These are phyloP conservation scores for Montipora efflorescens DNA, from an alignment of 64 coral and sea anemone species.

Conservation along the genomic window DNA sequence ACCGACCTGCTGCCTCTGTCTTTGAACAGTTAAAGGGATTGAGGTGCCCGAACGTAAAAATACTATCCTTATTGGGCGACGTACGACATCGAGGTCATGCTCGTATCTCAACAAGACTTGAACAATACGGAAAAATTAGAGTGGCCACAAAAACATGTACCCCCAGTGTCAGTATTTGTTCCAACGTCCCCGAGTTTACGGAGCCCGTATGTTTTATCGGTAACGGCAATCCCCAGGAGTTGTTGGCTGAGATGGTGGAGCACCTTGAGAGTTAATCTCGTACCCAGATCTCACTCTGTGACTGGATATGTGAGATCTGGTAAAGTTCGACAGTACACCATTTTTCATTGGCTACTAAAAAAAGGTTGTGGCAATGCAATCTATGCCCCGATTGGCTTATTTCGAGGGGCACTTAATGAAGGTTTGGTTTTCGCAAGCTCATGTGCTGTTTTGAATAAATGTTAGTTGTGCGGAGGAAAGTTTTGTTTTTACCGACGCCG, in stretches of 20 bases:
- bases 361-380: no score
- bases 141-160: slow-evolving; percentile 43
- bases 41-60: not conserved
- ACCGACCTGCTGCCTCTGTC: slow-evolving; percentile 4
- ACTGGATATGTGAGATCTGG: no score
- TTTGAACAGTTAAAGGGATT: slow-evolving; percentile 28
- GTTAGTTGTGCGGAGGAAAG: no score
- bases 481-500: no score
- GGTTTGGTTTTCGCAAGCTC: no score
- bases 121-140: slow-evolving; percentile 11
- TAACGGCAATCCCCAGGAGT: not conserved
- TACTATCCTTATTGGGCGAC: slow-evolving; percentile 45
- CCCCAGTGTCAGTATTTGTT: slow-evolving; percentile 20
- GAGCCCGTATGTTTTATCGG: not conserved
- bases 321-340: no score
- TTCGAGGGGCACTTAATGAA: no score
- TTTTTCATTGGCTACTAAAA: no score
- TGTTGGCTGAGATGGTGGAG: slow-evolving; percentile 29
- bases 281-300: no score
- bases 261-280: no score
- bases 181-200: not conserved
- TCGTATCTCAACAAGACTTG: not conserved
- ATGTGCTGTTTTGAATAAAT: no score
- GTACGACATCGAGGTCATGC: slow-evolving; percentile 39
- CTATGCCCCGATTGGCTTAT: no score